A percentile compares a stretch with the other conserved stretches of the same genome.
Conservation (phyloP, 2,113 vertebrate genomes). For the Trichechus manatus region DNA sequence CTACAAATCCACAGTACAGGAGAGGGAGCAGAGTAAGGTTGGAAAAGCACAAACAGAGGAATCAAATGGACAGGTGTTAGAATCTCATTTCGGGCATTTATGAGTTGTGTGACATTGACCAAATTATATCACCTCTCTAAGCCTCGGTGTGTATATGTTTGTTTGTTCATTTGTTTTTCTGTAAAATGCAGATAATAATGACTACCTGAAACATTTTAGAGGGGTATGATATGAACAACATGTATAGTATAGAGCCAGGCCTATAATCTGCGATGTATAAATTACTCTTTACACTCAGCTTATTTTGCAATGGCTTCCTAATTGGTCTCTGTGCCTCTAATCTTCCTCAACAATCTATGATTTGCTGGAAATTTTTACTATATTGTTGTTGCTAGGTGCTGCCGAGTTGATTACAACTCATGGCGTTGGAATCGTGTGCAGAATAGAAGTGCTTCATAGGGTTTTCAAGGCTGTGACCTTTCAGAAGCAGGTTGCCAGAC, state of each 20-base stretch:
- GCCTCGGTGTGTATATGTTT: neutral
- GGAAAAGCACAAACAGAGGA: neutral
- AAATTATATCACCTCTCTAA: neutral
- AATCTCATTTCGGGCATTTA: neutral
- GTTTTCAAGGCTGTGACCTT: neutral
- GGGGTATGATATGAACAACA: neutral
- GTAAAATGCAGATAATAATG: conserved; percentile 1
- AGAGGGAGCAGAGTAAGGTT: neutral
- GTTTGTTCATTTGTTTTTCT: neutral
- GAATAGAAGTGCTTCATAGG: no score
- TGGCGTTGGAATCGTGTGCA: no score
- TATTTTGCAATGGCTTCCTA: neutral
- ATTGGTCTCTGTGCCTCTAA: neutral
- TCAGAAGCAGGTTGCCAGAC: neutral
- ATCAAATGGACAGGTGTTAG: neutral
- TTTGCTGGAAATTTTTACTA: neutral
- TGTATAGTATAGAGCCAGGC: neutral
- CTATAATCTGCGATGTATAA: neutral
- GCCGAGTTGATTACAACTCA: neutral
- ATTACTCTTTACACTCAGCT: neutral
- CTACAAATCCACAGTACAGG: neutral
- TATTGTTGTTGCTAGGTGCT: neutral
- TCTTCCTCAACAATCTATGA: neutral
- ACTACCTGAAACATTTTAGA: neutral
- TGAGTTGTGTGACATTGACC: neutral